These are phyloP conservation scores for Spisula solida DNA, from an alignment of 2,888 invertebrate genomes.

Conservation along the genomic window DNA sequence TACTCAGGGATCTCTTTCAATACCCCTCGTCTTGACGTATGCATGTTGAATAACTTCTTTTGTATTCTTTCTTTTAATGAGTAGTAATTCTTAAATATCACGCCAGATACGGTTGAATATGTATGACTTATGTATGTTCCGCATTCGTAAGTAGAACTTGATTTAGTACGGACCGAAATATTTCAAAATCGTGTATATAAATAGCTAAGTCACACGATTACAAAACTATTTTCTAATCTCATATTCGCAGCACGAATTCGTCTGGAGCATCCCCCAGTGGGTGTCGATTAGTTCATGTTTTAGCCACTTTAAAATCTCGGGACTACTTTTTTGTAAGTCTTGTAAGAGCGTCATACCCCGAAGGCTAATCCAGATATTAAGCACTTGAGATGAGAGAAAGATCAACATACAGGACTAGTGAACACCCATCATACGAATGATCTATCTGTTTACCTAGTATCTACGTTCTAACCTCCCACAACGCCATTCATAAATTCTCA, in stretches of 20 bases:
- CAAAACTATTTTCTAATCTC: conserved; percentile 23
- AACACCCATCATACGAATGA: conserved; percentile 29
- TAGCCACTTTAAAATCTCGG: conserved; percentile 15
- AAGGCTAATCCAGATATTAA: conserved; percentile 21
- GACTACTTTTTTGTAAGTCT: conserved; percentile 41
- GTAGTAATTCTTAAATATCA: too few species aligned
- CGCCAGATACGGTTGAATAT: too few species aligned
- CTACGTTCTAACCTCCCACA: not conserved
- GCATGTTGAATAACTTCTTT: too few species aligned
- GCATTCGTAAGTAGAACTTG: not conserved
- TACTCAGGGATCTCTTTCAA: too few species aligned
- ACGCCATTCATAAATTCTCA: conserved; percentile 24
- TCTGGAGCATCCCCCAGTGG: not conserved
- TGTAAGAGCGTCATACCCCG: conserved; percentile 3
- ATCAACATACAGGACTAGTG: conserved; percentile 22
- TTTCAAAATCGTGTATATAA: conserved; percentile 27
- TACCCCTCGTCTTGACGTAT: too few species aligned
- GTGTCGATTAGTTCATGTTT: conserved; percentile 23
- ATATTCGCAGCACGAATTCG: conserved; percentile 38
- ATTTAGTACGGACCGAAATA: conserved; percentile 7
- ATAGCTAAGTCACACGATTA: conserved; percentile 31
- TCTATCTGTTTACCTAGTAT: not conserved
- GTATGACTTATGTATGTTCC: too few species aligned
- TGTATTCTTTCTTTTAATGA: too few species aligned
- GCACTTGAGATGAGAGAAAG: not conserved